Conservation (phyloP, 2,888 invertebrate genomes). For the Drosophila quinaria region DNA sequence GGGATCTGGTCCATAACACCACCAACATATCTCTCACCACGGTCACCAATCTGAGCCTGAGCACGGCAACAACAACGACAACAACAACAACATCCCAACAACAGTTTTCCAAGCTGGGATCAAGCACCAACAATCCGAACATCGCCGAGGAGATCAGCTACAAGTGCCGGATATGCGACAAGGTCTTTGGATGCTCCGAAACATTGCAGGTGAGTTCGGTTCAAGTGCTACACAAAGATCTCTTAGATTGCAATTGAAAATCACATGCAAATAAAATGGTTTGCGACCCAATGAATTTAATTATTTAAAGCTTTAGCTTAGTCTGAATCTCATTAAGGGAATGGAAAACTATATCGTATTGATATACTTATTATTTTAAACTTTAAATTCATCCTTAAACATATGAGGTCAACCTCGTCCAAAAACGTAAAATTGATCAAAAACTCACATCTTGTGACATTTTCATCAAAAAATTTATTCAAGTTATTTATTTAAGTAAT, state of each 20-base stretch:
- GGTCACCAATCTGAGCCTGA: slow-evolving; percentile 76
- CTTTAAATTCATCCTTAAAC: too few relatives aligned
- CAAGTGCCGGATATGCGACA: slow-evolving; percentile 85
- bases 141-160: slow-evolving; percentile 83
- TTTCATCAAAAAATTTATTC: too few relatives aligned
- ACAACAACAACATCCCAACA: slow-evolving; percentile 16
- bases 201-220: slow-evolving; percentile 83
- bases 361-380: too few relatives aligned
- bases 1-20: slow-evolving; percentile 37
- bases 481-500: too few relatives aligned
- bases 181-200: slow-evolving; percentile 85
- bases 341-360: too few relatives aligned
- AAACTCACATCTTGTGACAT: too few relatives aligned
- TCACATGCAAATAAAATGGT: too few relatives aligned
- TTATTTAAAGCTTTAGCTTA: too few relatives aligned
- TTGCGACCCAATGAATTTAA: too few relatives aligned
- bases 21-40: slow-evolving; percentile 74
- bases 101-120: slow-evolving; percentile 28
- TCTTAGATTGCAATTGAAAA: not conserved
- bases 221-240: not conserved
- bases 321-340: too few relatives aligned
- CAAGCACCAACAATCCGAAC: slow-evolving; percentile 5
- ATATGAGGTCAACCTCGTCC: too few relatives aligned
- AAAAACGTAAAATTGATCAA: too few relatives aligned
- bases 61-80: slow-evolving; percentile 29